Evolutionary conservation across 2,113 vertebrate species (phyloP).

Genomic region (Euleptes europaea): DNA sequence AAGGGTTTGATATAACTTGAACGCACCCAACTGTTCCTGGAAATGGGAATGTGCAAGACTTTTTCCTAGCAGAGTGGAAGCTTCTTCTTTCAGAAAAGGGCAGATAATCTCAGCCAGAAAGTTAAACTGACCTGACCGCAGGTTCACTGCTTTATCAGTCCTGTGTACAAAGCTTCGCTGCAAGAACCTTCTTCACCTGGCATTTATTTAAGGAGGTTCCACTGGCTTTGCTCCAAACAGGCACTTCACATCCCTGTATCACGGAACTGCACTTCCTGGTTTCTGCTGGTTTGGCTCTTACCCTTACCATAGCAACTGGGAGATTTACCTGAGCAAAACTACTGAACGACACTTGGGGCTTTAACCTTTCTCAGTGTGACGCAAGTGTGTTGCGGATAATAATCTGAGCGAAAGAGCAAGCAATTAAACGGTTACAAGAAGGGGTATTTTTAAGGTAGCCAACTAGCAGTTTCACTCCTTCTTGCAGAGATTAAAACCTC

Average conservation of each 20-base stretch:
- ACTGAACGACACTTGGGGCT: slow-evolving; percentile 12
- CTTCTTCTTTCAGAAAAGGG: slow-evolving; percentile 30
- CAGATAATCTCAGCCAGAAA: slow-evolving; percentile 29
- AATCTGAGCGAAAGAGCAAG: background rate
- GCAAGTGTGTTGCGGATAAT: background rate
- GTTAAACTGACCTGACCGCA: slow-evolving; percentile 14
- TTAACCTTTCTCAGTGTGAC: slow-evolving; percentile 25
- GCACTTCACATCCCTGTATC: slow-evolving; percentile 51
- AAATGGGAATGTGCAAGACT: background rate
- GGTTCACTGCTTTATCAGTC: slow-evolving; percentile 12
- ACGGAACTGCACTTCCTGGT: slow-evolving; percentile 61
- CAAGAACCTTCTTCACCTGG: slow-evolving; percentile 38
- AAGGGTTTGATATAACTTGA: background rate
- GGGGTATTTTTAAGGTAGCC: background rate
- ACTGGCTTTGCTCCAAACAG: slow-evolving; percentile 56
- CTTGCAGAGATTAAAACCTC: background rate
- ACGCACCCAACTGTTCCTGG: background rate
- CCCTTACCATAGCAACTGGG: slow-evolving; percentile 23
- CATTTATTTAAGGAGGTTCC: slow-evolving; percentile 68
- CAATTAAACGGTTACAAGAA: background rate
- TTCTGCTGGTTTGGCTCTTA: slow-evolving; percentile 16
- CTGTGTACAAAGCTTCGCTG: slow-evolving; percentile 22
- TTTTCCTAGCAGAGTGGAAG: background rate
- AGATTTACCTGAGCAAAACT: slow-evolving; percentile 29
- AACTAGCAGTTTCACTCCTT: background rate